These are phyloP conservation scores for Terebella lapidaria DNA, from an alignment of 2,888 invertebrate genomes.

Conservation along the genomic window DNA sequence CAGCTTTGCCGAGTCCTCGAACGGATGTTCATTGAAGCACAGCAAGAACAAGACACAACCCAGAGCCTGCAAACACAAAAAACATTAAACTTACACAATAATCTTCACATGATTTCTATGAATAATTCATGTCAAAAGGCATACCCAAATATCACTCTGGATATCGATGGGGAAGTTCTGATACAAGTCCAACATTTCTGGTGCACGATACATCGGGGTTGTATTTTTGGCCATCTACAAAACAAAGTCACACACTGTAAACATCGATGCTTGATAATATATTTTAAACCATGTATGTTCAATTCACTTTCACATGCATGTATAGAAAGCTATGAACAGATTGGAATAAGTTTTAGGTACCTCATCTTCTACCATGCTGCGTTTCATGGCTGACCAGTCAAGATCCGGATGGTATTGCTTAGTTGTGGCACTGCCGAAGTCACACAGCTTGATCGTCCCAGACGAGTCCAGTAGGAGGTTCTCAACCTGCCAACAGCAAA, in stretches of 20 bases:
- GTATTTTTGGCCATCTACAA: slow-evolving; percentile 58
- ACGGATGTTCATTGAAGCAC: slow-evolving; percentile 92
- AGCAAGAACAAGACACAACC: slow-evolving; percentile 91
- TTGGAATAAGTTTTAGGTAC: too few species aligned
- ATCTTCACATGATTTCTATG: not conserved
- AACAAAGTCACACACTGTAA: slow-evolving; percentile 1
- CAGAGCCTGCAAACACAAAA: slow-evolving; percentile 62
- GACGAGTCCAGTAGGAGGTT: slow-evolving; percentile 84
- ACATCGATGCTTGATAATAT: too few species aligned
- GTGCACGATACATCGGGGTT: slow-evolving; percentile 83
- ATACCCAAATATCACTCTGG: slow-evolving; percentile 82
- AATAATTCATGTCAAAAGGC: not conserved
- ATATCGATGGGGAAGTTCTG: slow-evolving; percentile 88
- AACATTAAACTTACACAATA: not conserved
- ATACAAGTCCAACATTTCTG: slow-evolving; percentile 98
- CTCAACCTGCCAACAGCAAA: slow-evolving; percentile 70
- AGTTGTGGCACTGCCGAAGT: slow-evolving; percentile 92
- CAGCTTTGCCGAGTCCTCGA: slow-evolving; percentile 88
- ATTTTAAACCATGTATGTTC: too few species aligned
- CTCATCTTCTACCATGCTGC: slow-evolving; percentile 88
- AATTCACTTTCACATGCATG: too few species aligned
- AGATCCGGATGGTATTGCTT: slow-evolving; percentile 75
- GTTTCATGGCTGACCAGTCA: slow-evolving; percentile 86
- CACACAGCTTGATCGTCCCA: slow-evolving; percentile 87
- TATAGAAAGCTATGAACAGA: too few species aligned